Evolutionary conservation across 2,797 vertebrate species (phyloP), one percentile per base, ranked within the genome.

Genomic region (Tangara arthus): DNA sequence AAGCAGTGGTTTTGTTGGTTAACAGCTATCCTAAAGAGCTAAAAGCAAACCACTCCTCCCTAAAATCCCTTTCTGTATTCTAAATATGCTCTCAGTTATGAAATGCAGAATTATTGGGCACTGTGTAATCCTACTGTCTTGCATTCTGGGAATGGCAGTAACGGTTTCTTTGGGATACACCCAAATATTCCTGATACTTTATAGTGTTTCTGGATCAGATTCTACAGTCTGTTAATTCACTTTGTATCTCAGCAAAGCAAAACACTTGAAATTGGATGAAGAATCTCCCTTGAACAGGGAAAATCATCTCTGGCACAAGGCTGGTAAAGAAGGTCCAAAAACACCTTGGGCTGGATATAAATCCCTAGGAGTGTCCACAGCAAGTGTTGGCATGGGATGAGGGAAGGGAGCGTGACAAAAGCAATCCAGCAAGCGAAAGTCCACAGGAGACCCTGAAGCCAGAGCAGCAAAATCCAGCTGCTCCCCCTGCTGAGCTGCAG

Each of bases 181-280:
- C 19, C 77, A 87, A 95, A 90, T 76, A 94, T 82, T 94, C 76
- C 52, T 61, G 35, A 66, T 92, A 71, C 66, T 92, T 95, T 44
- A 64, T 46, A 85, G 39, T 15, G 30, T 47, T 82, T 75, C 81
- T 91, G 84, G 73, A 81, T 71, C 71, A 57, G 61, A 75, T 83
- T 69, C 77, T 60, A 32, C 28, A 53, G 32, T 66, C 75, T 87
- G 84, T 73, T 95, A 96, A 82, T 66, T 80, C 63, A 86, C 56
- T 94, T 92, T 56, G 46, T 46, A 39, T 61, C 69, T 91, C 84
- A 85, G 68, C 49, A 81, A 86, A 77, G 63, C 28, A 71, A 65
- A 89, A 57, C 4, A 4, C 34, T 85, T 57, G 35, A 66, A 93
- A 77, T 17, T 60, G 77, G 41, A 76, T 11, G 22, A 57, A 92